Conservation (phyloP, 2,113 vertebrate genomes). For the Melanotaenia duboulayi region DNA sequence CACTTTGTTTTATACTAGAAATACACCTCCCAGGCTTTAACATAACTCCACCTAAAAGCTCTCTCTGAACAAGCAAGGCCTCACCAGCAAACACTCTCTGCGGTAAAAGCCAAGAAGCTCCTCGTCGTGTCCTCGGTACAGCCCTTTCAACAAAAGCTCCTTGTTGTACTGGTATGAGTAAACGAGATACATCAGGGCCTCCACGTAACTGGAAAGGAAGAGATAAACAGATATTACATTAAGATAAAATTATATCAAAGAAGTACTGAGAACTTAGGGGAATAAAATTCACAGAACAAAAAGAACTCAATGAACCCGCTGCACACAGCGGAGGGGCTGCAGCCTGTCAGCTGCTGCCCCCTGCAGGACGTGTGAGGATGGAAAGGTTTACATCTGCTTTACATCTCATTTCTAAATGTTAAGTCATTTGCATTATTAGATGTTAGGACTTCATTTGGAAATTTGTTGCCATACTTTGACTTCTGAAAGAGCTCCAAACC, state of each 20-base stretch:
- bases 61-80: slow-evolving; percentile 31
- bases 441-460: neutral
- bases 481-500: slow-evolving; percentile 96
- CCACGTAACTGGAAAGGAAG: slow-evolving; percentile 87
- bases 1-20: neutral
- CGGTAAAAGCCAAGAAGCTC: slow-evolving; percentile 92
- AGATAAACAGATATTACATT: slow-evolving; percentile 23
- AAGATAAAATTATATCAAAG: slow-evolving; percentile 35
- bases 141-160: slow-evolving; percentile 92
- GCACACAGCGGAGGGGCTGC: slow-evolving; percentile 4
- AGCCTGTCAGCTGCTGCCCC: slow-evolving; percentile 62
- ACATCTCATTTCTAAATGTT: no score
- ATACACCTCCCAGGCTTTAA: neutral
- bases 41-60: neutral
- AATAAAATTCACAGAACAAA: slow-evolving; percentile 10
- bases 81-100: slow-evolving; percentile 96
- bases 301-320: slow-evolving; percentile 56
- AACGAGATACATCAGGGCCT: slow-evolving; percentile 94
- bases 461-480: slow-evolving; percentile 84
- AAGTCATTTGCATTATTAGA: neutral
- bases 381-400: neutral
- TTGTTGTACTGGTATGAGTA: slow-evolving; percentile 96
- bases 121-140: slow-evolving; percentile 90
- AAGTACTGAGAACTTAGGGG: slow-evolving; percentile 14
- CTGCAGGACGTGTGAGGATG: slow-evolving; percentile 55